phyloP scores from a whole-genome alignment of 2,113 vertebrate genomes.

The Grus americana region DNA sequence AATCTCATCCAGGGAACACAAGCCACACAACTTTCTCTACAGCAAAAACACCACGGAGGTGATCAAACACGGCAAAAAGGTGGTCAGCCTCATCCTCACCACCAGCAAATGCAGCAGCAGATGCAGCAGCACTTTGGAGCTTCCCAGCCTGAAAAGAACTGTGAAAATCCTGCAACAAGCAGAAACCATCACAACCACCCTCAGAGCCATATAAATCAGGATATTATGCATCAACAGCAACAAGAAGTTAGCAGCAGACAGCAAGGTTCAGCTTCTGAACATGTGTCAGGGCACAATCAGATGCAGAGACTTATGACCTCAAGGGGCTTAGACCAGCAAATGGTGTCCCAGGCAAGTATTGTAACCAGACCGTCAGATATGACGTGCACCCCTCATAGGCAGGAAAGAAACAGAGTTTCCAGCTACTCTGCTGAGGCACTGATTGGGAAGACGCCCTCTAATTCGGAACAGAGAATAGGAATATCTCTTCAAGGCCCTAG shows the following conservation, averaged over 20 bases:
- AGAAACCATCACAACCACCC: constrained; percentile 82
- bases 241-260: constrained; percentile 83
- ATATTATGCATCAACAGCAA: constrained; percentile 80
- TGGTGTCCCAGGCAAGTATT: constrained; percentile 88
- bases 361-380: constrained; percentile 89
- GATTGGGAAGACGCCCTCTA: constrained; percentile 91
- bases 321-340: constrained; percentile 89
- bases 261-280: constrained; percentile 75
- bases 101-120: constrained; percentile 80
- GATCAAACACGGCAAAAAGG: constrained; percentile 78
- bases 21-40: constrained; percentile 82
- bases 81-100: constrained; percentile 78
- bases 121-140: constrained; percentile 88
- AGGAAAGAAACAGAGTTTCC: constrained; percentile 94
- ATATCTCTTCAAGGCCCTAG: constrained; percentile 86
- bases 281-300: constrained; percentile 77
- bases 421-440: constrained; percentile 97
- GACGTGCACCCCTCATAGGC: constrained; percentile 87
- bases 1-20: constrained; percentile 85
- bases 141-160: constrained; percentile 90
- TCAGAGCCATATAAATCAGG: constrained; percentile 82
- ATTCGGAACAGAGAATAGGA: constrained; percentile 89
- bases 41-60: constrained; percentile 87
- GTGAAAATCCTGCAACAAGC: constrained; percentile 84
- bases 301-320: constrained; percentile 95